These are phyloP conservation scores for Ceyx melanurus DNA, from an alignment of 2,113 vertebrate genomes.

Conservation along the genomic window DNA sequence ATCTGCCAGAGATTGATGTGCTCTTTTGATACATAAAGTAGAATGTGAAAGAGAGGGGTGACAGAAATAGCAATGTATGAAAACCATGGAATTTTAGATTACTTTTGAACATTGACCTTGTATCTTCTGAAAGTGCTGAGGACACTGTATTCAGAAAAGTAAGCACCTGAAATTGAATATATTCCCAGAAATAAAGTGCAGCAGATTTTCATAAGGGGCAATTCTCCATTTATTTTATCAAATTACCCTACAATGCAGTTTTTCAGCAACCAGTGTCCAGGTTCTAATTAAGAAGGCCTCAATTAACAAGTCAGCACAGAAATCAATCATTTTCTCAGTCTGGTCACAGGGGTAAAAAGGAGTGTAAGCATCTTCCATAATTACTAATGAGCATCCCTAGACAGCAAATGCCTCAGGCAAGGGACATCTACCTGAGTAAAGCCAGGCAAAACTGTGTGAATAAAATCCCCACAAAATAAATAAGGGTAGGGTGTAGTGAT, in stretches of 20 bases:
- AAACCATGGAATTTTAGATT: neutral
- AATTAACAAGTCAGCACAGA: neutral
- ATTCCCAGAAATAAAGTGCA: neutral
- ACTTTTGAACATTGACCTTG: neutral
- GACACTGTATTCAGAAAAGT: neutral
- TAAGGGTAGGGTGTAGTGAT: neutral
- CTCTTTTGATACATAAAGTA: neutral
- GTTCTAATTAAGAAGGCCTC: neutral
- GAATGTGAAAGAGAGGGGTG: neutral
- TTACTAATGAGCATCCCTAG: neutral
- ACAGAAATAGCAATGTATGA: neutral
- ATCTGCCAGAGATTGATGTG: neutral
- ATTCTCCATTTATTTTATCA: conserved; percentile 35
- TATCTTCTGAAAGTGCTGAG: neutral
- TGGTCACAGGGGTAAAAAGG: neutral
- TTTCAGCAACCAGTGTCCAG: neutral
- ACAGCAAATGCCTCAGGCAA: neutral
- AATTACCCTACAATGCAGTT: neutral
- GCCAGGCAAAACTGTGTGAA: neutral
- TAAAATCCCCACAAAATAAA: conserved; percentile 2
- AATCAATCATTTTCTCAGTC: neutral
- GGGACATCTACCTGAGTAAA: neutral
- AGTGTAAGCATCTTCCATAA: neutral
- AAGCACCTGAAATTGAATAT: neutral
- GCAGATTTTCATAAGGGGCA: neutral